Base-by-base conservation (phyloP, 2,113 vertebrate species). In the Candoia aspera region DNA sequence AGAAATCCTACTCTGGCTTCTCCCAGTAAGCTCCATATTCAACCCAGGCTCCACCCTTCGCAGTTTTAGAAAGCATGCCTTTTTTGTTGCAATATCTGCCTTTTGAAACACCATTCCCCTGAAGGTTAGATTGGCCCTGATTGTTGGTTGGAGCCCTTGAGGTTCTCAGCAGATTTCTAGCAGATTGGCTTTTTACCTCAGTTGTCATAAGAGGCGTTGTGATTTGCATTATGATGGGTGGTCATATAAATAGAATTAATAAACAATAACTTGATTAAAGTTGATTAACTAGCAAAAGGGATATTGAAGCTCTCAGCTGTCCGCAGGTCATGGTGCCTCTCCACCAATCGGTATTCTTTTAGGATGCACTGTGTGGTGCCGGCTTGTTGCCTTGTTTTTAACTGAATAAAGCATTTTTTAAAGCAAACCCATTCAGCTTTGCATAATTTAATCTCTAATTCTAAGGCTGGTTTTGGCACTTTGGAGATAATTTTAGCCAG, bases 401-500 rank as follows among this genome's bases (percentile, higher is more conserved):
- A 49, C 59, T n/a, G 19, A 53, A 12, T 55, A 8, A 46, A 62
- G 8, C 17, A 8, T 26, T 57, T 90, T 91, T 87, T 64, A 19
- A 92, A 91, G 90, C 54, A 24, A 29, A 83, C 6, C 84, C 59
- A 85, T 88, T 33, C 79, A 60, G 54, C 84, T 89, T 29, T 91
- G 79, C 94, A 89, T 87, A 93, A 94, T 89, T 17, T 92, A 90
- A 86, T 46, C 83, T 90, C 2, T 33, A 87, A 83, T 92, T 93
- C 92, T 94, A 94, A 94, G 33, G 33, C 19, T 24, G 26, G 46
- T 11, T 87, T 91, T 49, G 62, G 87, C 26, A 49, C 91, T 90
- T 37, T 10, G 59, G 91, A 93, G 93, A 59, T 84, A 53, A 88
- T 12, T 91, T 88, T 59, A 57, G 55, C 84, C 86, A 90, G 87